Base-by-base conservation (phyloP, 2,113 vertebrate species). In the Anas platyrhynchos region DNA sequence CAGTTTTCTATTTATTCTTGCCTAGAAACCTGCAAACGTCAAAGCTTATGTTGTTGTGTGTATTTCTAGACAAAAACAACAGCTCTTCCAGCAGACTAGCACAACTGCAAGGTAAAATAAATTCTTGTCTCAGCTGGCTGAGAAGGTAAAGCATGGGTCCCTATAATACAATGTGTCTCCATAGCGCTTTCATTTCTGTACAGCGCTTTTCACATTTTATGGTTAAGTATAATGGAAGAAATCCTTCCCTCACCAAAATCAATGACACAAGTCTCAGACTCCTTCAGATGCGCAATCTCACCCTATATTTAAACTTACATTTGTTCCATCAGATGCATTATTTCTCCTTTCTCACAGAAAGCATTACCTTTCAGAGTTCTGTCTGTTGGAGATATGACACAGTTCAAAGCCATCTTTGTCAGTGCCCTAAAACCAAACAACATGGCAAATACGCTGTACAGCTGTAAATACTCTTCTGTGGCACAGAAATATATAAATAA, bases 1-100 rank as follows among this genome's bases (percentile, higher is more conserved):
- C 36, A 17, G 48, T 76, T 94, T 91, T 92, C 80, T 95, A 41
- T 92, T 88, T 94, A 58, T 82, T 91, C 80, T 86, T 86, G 69
- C 69, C 62, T 61, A 86, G 73, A 94, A 96, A 86, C 88, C 50
- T 50, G 54, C 48, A 61, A 84, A 88, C 0, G 1, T 78, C 77
- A 78, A 75, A 84, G 41, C 16, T 90, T 82, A 20, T 65, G 58
- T 73, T 91, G 61, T 59, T 81, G 58, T 75, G 63, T 86, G 6
- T 84, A 88, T 90, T 90, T 90, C 85, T 72, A 69, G 76, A 56
- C 56, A 71, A 17, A 90, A 94, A 68, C 43, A 84, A 44, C 63
- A 48, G 38, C 8, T 61, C 79, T 78, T 91, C 25, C 65, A 88
- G 44, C 34, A 75, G 46, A 38, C 23, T 75, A 38, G 32, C 52